phyloP scores from a whole-genome alignment of 2,113 vertebrate genomes.

The Barnardius zonarius region DNA sequence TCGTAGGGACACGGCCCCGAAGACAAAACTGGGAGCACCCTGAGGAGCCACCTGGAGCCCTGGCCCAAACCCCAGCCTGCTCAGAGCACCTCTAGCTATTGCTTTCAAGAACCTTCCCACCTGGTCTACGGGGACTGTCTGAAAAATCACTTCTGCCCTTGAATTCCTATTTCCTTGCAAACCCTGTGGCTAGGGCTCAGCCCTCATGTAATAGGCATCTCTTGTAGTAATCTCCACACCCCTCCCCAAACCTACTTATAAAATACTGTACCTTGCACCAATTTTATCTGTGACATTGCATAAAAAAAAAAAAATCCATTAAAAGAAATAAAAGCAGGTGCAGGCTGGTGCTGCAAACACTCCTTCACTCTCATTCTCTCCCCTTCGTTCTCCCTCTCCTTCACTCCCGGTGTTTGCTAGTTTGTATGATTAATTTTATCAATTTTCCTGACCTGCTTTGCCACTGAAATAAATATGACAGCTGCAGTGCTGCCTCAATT shows the following conservation, averaged over 20 bases:
- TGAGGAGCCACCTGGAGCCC: background rate
- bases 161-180: constrained; percentile 42
- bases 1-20: background rate
- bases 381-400: constrained; percentile 59
- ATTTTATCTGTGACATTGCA: constrained; percentile 64
- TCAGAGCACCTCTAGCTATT: background rate
- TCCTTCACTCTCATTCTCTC: constrained; percentile 71
- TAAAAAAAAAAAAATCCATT: constrained; percentile 67
- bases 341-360: constrained; percentile 61
- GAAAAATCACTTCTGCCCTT: constrained; percentile 56
- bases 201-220: background rate
- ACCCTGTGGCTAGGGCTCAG: background rate
- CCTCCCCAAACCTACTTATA: constrained; percentile 52
- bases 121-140: background rate
- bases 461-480: constrained; percentile 79
- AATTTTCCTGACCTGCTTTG: constrained; percentile 82
- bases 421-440: constrained; percentile 84
- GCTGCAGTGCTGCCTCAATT: constrained; percentile 74
- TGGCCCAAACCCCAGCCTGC: background rate
- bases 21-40: background rate
- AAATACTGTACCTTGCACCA: constrained; percentile 46
- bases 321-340: constrained; percentile 76
- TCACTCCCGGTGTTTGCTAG: constrained; percentile 75
- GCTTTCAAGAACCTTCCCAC: background rate
- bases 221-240: constrained; percentile 9